Evolutionary conservation across 2,888 invertebrate species (phyloP).

Genomic region (Drosophila fulvimacula): DNA sequence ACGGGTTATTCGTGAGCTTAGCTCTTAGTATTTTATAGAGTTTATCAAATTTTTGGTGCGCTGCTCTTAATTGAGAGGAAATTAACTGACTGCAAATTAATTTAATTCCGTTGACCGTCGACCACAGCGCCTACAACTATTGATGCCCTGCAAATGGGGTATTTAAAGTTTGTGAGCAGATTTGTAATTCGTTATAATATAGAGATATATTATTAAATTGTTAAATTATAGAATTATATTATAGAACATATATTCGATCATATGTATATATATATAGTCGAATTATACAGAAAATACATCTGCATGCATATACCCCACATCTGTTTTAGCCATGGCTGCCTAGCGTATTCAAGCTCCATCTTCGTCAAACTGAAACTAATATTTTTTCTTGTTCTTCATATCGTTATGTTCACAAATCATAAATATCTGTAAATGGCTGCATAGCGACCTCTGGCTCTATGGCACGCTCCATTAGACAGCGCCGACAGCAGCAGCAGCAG

Average conservation of each 20-base stretch:
- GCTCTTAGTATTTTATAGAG: slow-evolving; percentile 44
- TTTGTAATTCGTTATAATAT: too few relatives aligned
- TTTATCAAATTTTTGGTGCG: slow-evolving; percentile 37
- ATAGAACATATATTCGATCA: too few relatives aligned
- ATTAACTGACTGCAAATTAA: slow-evolving; percentile 60
- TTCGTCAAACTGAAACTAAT: slow-evolving; percentile 2
- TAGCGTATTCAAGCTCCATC: not conserved
- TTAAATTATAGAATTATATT: too few relatives aligned
- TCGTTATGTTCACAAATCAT: slow-evolving; percentile 73
- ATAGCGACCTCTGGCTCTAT: slow-evolving; percentile 30
- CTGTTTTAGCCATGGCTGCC: not conserved
- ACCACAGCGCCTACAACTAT: slow-evolving; percentile 15
- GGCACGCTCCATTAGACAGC: slow-evolving; percentile 71
- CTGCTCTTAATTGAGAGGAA: slow-evolving; percentile 56
- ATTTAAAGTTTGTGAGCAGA: not conserved
- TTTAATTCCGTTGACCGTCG: slow-evolving; percentile 54
- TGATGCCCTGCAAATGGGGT: not conserved
- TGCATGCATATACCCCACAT: not conserved
- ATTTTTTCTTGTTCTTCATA: slow-evolving; percentile 8
- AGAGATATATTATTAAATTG: too few relatives aligned
- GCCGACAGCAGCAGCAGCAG: slow-evolving; percentile 14
- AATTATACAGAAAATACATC: too few relatives aligned
- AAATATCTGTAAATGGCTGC: slow-evolving; percentile 80
- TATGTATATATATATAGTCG: too few relatives aligned
- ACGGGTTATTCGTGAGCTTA: slow-evolving; percentile 24